These are phyloP conservation scores for Prionchulus punctatus DNA, from an alignment of 2,888 invertebrate genomes.

Conservation along the genomic window DNA sequence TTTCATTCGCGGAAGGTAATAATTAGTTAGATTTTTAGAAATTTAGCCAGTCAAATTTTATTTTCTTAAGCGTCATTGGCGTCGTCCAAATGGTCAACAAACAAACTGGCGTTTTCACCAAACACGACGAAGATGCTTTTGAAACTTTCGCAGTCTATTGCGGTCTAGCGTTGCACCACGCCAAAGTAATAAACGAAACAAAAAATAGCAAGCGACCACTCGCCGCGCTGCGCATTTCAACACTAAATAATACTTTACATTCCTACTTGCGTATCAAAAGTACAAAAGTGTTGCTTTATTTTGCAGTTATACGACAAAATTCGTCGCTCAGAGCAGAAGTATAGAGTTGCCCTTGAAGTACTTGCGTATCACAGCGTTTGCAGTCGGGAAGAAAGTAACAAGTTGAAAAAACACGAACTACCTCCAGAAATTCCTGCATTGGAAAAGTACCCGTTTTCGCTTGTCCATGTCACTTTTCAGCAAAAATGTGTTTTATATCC, in stretches of 20 bases:
- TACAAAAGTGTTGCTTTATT: background rate
- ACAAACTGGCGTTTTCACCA: conserved; percentile 39
- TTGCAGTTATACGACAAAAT: conserved; percentile 57
- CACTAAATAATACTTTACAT: too few species aligned
- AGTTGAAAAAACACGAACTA: conserved; percentile 21
- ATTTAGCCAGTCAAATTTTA: background rate
- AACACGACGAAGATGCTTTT: conserved; percentile 61
- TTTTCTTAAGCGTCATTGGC: conserved; percentile 48
- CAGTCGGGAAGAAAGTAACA: conserved; percentile 48
- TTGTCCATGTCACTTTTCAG: background rate
- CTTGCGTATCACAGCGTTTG: conserved; percentile 66
- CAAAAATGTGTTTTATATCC: background rate
- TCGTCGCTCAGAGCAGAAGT: conserved; percentile 62
- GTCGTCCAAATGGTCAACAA: conserved; percentile 74
- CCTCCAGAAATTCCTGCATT: conserved; percentile 19
- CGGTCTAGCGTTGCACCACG: conserved; percentile 65
- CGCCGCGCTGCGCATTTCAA: background rate
- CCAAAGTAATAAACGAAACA: conserved; percentile 40
- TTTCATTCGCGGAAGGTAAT: conserved; percentile 51
- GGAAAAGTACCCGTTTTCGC: conserved; percentile 17
- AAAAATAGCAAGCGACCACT: background rate
- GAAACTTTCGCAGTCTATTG: conserved; percentile 69
- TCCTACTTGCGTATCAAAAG: background rate
- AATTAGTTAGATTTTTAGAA: background rate
- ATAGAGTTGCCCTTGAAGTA: conserved; percentile 59